phyloP scores from a whole-genome alignment of 1,140 invertebrate genomes.

The Musca vetustissima region DNA sequence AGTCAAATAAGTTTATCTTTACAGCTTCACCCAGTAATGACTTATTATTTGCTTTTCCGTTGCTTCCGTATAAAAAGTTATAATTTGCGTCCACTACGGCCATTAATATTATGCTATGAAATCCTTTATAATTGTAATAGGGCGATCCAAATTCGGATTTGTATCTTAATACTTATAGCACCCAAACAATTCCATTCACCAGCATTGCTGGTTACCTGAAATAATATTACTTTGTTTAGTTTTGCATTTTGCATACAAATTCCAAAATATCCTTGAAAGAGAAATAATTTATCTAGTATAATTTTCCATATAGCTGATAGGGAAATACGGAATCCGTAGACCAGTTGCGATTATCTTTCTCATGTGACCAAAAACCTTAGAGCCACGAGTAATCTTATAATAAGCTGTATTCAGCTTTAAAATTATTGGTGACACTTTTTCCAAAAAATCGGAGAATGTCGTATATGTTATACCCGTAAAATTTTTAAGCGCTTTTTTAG shows the following conservation, averaged over 20 bases:
- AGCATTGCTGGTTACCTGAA: background rate
- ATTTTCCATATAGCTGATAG: background rate
- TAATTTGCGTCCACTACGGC: constrained; percentile 11
- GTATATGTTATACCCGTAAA: background rate
- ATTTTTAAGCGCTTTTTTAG: background rate
- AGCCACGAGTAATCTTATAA: background rate
- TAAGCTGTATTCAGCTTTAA: background rate
- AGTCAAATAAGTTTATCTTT: background rate
- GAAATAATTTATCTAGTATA: background rate
- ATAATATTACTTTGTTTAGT: background rate
- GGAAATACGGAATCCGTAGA: constrained; percentile 1
- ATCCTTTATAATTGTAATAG: background rate
- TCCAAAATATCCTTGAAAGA: background rate
- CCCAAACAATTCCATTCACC: constrained; percentile 5
- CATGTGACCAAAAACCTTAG: background rate
- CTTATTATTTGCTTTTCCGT: background rate
- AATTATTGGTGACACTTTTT: background rate
- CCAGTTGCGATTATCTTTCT: background rate
- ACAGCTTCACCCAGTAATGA: background rate
- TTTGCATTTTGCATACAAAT: background rate
- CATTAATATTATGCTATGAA: background rate
- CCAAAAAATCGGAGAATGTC: background rate
- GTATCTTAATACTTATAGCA: background rate
- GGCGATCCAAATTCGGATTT: background rate
- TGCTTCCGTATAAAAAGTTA: background rate